Evolutionary conservation across 2,113 vertebrate genomes (phyloP), one percentile per base, ranked within the genome.

Genomic region (Albula goreensis): DNA sequence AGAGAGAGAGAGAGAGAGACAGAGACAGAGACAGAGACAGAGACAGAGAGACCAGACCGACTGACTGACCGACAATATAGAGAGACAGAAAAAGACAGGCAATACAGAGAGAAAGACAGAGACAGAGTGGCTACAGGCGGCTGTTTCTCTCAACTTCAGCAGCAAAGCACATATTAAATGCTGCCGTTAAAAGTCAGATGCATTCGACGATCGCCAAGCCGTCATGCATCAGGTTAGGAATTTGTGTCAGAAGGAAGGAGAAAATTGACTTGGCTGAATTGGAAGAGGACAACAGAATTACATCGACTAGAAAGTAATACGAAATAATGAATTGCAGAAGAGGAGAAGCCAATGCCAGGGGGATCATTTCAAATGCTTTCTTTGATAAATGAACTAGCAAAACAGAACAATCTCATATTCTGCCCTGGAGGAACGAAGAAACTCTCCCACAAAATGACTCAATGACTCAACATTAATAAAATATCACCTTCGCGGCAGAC

Each of bases 301-400:
- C 74, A 80, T 85, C 74, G 57, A 15, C 84, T n/a, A 25, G 57
- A 63, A 70, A 78, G 50, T 19, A 86, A 81, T 52, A 70, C 52
- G 9, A 50, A 70, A 51, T 81, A 70, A 81, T 66, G 60, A 81
- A 77, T n/a, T 19, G 50, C 50, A 8, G 9, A 78, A 2, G n/a
- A n/a, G 25, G 49, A 49, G 41, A 22, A 60, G 19, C 5, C 51
- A 82, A 10, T 22, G 57, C 25, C 56, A 6, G 57, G 17, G 12
- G 60, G n/a, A 25, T 60, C 57, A 66, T 81, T 85, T 85, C 56
- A 80, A 53, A n/a, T 49, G 77, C 52, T 56, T 57, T 31, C 78
- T 19, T 53, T 13, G 79, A 80, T 60, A 85, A 66, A 80, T 31
- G 50, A 52, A 85, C 5, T 3, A 56, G 52, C 52, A 56, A 78